phyloP scores from a whole-genome alignment of 2,113 vertebrate genomes.

The Zeus faber region DNA sequence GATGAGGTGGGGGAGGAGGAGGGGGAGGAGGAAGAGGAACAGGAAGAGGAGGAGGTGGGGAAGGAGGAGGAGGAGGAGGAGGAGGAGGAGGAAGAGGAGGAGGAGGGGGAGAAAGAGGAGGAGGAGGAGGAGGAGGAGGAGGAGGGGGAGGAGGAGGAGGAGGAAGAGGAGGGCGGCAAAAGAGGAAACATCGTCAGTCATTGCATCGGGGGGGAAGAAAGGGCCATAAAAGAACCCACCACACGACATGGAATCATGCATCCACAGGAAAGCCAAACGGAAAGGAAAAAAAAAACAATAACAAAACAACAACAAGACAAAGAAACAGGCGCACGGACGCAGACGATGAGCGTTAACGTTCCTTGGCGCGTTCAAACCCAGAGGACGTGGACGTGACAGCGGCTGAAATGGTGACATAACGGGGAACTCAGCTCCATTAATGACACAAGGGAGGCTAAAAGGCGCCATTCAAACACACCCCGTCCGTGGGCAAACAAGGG shows the following conservation, averaged over 20 bases:
- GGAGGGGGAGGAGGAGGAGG: neutral
- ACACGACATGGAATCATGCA: slow-evolving; percentile 70
- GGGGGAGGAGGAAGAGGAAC: no score
- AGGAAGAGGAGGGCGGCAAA: slow-evolving; percentile 42
- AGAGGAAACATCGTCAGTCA: slow-evolving; percentile 61
- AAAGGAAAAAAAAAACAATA: slow-evolving; percentile 1
- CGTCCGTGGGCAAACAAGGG: slow-evolving; percentile 46
- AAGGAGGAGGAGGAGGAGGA: slow-evolving; percentile 11
- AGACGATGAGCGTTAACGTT: slow-evolving; percentile 35
- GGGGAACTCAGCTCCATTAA: slow-evolving; percentile 59
- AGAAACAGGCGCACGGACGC: slow-evolving; percentile 36
- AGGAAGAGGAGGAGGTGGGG: slow-evolving; percentile 25
- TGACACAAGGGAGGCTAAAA: slow-evolving; percentile 62
- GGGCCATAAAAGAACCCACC: slow-evolving; percentile 34
- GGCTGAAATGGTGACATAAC: slow-evolving; percentile 42
- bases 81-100: neutral
- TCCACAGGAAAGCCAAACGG: slow-evolving; percentile 46
- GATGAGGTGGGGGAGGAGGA: no score
- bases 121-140: no score
- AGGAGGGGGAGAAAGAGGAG: no score
- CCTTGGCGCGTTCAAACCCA: slow-evolving; percentile 49
- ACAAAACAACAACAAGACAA: neutral
- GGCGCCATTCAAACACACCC: slow-evolving; percentile 67
- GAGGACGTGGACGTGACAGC: slow-evolving; percentile 44
- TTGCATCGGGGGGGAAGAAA: slow-evolving; percentile 20